Percentiles rank a stretch among this genome's conserved stretches.
Evolutionary conservation across 2,888 invertebrate genomes (phyloP).

Genomic region (Liopterus haemorrhoidalis): DNA sequence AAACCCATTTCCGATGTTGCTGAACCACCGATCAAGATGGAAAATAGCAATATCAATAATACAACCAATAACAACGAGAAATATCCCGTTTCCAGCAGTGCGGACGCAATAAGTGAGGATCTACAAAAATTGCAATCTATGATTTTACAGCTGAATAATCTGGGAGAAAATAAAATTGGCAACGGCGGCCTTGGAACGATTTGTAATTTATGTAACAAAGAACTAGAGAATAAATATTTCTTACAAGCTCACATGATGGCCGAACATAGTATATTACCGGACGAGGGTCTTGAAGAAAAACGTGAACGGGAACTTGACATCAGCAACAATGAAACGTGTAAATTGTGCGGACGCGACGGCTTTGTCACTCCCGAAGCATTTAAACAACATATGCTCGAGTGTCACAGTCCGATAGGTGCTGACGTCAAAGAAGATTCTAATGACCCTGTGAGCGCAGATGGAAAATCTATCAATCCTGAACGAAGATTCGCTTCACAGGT

Average conservation of each 20-base stretch:
- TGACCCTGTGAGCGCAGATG: conserved; percentile 49
- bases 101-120: conserved; percentile 72
- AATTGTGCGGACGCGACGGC: conserved; percentile 45
- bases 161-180: conserved; percentile 56
- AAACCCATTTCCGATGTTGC: background rate
- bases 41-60: conserved; percentile 23
- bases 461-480: conserved; percentile 38
- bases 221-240: conserved; percentile 65
- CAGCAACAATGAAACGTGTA: conserved; percentile 43
- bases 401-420: too few species aligned
- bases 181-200: conserved; percentile 35
- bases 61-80: conserved; percentile 23
- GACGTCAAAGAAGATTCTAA: conserved; percentile 46
- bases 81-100: conserved; percentile 39
- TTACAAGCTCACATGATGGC: conserved; percentile 63
- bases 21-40: conserved; percentile 41
- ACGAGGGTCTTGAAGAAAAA: conserved; percentile 42
- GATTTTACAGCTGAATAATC: conserved; percentile 80
- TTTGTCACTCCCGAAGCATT: conserved; percentile 59
- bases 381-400: conserved; percentile 62
- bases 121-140: conserved; percentile 83
- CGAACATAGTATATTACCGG: conserved; percentile 56
- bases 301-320: conserved; percentile 38
- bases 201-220: conserved; percentile 66
- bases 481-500: too few species aligned